phyloP scores from a whole-genome alignment of 2,888 invertebrate species.

The Drosophila monieri region DNA sequence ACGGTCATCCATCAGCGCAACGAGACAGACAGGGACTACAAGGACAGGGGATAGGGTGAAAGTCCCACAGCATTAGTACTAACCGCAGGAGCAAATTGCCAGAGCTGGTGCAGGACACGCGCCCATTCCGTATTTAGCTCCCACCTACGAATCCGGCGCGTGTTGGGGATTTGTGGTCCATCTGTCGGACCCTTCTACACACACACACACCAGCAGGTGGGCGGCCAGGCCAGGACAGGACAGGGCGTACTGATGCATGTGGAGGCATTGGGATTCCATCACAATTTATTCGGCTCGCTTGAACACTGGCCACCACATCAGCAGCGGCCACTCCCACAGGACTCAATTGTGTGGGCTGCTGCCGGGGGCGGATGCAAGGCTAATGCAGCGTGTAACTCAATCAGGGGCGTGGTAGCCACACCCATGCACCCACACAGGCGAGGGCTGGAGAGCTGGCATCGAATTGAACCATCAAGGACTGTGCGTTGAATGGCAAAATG shows the following conservation, averaged over 20 bases:
- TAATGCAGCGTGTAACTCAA: constrained; percentile 67
- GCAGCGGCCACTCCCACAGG: constrained; percentile 1
- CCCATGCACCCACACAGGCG: constrained; percentile 15
- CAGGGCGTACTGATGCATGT: constrained; percentile 8
- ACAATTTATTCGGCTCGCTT: constrained; percentile 55
- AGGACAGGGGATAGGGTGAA: not conserved
- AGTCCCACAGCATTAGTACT: constrained; percentile 13
- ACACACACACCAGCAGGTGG: constrained; percentile 1
- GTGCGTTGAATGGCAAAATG: constrained; percentile 55
- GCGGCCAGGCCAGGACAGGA: not conserved
- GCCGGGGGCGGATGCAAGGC: constrained; percentile 38
- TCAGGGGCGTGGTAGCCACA: constrained; percentile 52
- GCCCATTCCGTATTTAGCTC: constrained; percentile 4
- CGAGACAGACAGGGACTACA: constrained; percentile 1
- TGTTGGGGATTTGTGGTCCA: constrained; percentile 70
- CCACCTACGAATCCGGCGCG: constrained; percentile 39
- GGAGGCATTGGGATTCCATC: constrained; percentile 38
- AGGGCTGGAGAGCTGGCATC: constrained; percentile 20
- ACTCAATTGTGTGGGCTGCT: constrained; percentile 4
- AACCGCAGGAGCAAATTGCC: constrained; percentile 27
- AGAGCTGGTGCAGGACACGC: constrained; percentile 35
- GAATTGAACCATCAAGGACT: constrained; percentile 62
- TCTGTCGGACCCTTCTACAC: constrained; percentile 13
- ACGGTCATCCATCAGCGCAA: constrained; percentile 41
- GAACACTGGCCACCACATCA: constrained; percentile 15